Evolutionary conservation across 2,888 invertebrate species (phyloP).

Genomic region (Aporophyla nigra): DNA sequence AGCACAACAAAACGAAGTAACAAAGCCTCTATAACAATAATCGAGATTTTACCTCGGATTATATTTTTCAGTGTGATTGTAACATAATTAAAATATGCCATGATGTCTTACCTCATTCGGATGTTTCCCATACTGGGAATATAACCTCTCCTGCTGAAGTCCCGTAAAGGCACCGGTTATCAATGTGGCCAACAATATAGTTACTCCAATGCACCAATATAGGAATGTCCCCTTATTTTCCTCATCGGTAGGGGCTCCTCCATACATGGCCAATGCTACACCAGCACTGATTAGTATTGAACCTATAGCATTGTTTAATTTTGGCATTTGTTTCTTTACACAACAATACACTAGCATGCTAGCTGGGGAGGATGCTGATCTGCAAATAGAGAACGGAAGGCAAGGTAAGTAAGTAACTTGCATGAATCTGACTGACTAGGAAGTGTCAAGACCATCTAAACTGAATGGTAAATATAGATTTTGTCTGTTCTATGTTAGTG

Average conservation of each 20-base stretch:
- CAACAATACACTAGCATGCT: slow-evolving; percentile 87
- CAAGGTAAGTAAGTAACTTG: slow-evolving; percentile 1
- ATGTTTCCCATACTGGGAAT: slow-evolving; percentile 85
- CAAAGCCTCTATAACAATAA: neutral
- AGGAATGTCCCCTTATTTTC: slow-evolving; percentile 79
- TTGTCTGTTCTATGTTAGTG: no score
- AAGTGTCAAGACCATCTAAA: neutral
- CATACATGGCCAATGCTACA: slow-evolving; percentile 84
- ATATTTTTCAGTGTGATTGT: neutral
- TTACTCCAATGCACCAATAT: slow-evolving; percentile 85
- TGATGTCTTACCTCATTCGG: slow-evolving; percentile 81
- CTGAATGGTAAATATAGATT: neutral
- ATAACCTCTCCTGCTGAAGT: slow-evolving; percentile 85
- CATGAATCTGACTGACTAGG: neutral
- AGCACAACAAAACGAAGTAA: neutral
- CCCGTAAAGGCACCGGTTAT: slow-evolving; percentile 86
- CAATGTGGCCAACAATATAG: slow-evolving; percentile 80
- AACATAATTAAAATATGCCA: neutral
- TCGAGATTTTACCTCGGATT: neutral
- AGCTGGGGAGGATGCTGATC: slow-evolving; percentile 87
- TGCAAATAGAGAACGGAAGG: slow-evolving; percentile 61
- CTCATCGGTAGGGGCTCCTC: slow-evolving; percentile 81
- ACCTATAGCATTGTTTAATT: slow-evolving; percentile 80
- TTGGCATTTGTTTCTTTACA: slow-evolving; percentile 80
- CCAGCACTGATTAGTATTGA: slow-evolving; percentile 84